Conservation (phyloP, 2,888 invertebrate species). For the Pachliopta kotzebuea region DNA sequence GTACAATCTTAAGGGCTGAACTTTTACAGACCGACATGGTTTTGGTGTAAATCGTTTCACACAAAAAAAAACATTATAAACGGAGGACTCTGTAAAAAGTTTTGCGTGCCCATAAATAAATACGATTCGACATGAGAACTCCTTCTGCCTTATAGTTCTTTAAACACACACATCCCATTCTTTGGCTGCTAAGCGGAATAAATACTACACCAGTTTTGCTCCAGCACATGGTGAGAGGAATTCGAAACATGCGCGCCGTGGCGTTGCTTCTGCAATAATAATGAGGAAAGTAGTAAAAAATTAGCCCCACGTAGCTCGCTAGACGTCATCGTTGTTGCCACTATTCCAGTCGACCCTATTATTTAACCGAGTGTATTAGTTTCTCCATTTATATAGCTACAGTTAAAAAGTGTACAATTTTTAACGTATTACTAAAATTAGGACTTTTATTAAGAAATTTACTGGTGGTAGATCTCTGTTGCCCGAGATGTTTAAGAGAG, state of each 20-base stretch:
- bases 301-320: conserved; percentile 6
- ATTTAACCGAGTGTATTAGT: conserved; percentile 2
- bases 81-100: no score
- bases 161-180: neutral
- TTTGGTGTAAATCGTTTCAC: no score
- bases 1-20: no score
- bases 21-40: no score
- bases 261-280: conserved; percentile 22
- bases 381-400: neutral
- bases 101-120: no score
- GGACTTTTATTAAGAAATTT: no score
- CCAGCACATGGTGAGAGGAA: conserved; percentile 10
- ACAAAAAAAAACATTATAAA: no score
- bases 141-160: neutral
- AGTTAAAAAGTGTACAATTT: neutral
- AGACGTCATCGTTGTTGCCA: conserved; percentile 16
- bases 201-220: conserved; percentile 18
- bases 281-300: conserved; percentile 27
- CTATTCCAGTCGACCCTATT: conserved; percentile 6
- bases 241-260: conserved; percentile 21
- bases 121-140: neutral
- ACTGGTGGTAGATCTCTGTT: no score
- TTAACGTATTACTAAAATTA: neutral
- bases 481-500: no score
- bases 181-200: conserved; percentile 15